phyloP scores from a whole-genome alignment of 1,140 invertebrate genomes.

The Conopomorpha cramerella region DNA sequence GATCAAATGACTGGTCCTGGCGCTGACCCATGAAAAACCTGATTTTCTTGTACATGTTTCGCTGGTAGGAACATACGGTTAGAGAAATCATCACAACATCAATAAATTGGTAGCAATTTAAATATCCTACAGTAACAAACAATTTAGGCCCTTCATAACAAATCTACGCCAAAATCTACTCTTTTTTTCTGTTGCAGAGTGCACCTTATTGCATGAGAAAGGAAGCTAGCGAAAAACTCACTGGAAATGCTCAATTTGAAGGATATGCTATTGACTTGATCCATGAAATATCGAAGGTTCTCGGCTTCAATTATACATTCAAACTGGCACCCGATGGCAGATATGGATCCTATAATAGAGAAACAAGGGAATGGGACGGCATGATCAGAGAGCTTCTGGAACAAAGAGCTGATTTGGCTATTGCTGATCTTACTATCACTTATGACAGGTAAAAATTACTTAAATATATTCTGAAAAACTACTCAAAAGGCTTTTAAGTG shows the following conservation, averaged over 20 bases:
- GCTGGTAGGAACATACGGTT: too few species aligned
- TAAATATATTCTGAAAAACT: too few species aligned
- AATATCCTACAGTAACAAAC: too few species aligned
- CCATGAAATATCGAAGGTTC: constrained; percentile 82
- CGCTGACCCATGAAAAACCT: too few species aligned
- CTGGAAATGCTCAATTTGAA: constrained; percentile 87
- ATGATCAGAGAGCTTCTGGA: constrained; percentile 91
- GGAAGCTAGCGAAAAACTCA: constrained; percentile 76
- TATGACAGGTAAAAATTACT: constrained; percentile 70
- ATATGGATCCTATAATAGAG: constrained; percentile 78
- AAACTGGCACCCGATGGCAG: constrained; percentile 78
- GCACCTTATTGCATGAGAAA: constrained; percentile 91
- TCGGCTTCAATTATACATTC: constrained; percentile 91
- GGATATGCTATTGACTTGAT: constrained; percentile 88
- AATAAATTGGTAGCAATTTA: too few species aligned
- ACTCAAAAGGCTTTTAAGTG: too few species aligned
- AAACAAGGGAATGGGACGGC: constrained; percentile 89
- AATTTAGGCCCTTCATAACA: too few species aligned
- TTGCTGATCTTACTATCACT: constrained; percentile 93
- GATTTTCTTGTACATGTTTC: too few species aligned
- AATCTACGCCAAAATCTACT: too few species aligned
- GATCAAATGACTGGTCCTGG: too few species aligned
- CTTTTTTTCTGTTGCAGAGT: constrained; percentile 65
- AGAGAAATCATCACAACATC: too few species aligned
- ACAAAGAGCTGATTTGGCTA: constrained; percentile 88